phyloP scores from a whole-genome alignment of 2,888 invertebrate species.

The Apantesis nais region DNA sequence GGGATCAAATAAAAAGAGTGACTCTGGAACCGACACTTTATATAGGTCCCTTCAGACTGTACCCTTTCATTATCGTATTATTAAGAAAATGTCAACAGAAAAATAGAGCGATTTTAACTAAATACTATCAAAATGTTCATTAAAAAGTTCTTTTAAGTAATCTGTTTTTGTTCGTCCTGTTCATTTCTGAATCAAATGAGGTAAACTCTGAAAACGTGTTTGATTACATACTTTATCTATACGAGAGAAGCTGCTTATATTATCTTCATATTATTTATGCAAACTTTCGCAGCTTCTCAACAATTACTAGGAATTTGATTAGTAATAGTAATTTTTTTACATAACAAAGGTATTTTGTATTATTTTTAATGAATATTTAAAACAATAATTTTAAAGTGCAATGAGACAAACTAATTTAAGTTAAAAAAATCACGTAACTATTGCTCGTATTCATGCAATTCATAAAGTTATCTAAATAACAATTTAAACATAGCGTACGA shows the following conservation, averaged over 20 bases:
- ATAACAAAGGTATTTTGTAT: not conserved
- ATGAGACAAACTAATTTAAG: not conserved
- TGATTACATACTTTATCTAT: too few species aligned
- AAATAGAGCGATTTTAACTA: not conserved
- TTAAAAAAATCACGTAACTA: not conserved
- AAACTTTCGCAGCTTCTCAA: too few species aligned
- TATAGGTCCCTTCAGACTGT: not conserved
- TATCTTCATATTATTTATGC: too few species aligned
- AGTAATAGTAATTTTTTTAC: not conserved
- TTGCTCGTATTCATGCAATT: too few species aligned
- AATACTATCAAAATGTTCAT: too few species aligned
- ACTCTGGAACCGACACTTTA: conserved; percentile 12
- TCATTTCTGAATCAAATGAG: not conserved
- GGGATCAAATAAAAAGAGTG: conserved; percentile 4
- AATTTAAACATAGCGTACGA: not conserved
- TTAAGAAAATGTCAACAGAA: not conserved
- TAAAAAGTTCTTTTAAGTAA: too few species aligned
- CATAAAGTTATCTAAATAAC: too few species aligned
- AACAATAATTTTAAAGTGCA: not conserved
- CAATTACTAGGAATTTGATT: too few species aligned
- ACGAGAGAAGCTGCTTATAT: too few species aligned
- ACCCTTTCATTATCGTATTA: not conserved
- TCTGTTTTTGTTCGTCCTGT: not conserved
- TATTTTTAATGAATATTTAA: not conserved
- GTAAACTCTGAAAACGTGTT: too few species aligned